Evolutionary conservation across 2,113 vertebrate species (phyloP).

Genomic region (Synodontis membranacea): DNA sequence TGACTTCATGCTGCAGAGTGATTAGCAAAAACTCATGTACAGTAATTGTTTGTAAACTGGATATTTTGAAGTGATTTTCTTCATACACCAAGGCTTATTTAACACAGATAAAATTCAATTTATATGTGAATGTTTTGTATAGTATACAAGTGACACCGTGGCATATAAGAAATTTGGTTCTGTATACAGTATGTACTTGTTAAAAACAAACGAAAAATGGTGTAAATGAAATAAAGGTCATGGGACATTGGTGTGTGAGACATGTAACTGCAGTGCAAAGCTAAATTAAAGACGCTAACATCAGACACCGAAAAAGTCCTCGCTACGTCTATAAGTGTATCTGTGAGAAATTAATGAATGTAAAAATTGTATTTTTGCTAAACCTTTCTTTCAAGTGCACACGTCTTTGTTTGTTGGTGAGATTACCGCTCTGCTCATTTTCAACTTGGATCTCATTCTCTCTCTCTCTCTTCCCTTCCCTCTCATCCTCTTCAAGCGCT

Average conservation of each 20-base stretch:
- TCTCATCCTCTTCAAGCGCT: slow-evolving; percentile 22
- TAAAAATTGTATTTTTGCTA: background rate
- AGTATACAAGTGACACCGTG: background rate
- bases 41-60: background rate
- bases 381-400: background rate
- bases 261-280: no score
- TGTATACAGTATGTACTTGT: no score
- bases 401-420: background rate
- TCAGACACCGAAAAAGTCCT: background rate
- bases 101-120: background rate
- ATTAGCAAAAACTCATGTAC: background rate
- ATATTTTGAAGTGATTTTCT: background rate
- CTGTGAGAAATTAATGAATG: background rate
- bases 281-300: background rate
- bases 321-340: background rate
- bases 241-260: no score
- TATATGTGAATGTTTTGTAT: no score
- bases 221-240: no score
- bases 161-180: no score
- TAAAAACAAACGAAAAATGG: no score
- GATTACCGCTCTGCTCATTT: background rate
- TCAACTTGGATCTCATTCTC: background rate
- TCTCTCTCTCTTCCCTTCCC: slow-evolving; percentile 37
- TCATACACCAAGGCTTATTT: background rate
- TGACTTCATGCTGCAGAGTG: background rate